A percentile compares a stretch with the other conserved stretches of the same genome.
phyloP scores from a whole-genome alignment of 2,797 vertebrate species.

The Centropyge bicolor region DNA sequence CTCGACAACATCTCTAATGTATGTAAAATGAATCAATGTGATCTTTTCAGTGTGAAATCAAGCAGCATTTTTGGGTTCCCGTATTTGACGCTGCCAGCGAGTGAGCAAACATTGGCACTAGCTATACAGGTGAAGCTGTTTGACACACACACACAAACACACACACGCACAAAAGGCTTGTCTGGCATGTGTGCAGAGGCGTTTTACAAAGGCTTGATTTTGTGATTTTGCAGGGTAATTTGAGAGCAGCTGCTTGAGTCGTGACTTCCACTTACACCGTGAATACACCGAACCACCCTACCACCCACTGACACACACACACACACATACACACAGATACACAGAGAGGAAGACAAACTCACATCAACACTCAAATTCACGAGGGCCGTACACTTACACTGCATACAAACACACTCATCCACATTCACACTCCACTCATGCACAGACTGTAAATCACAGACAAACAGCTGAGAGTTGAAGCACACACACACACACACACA shows the following conservation, averaged over 20 bases:
- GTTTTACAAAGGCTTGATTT: conserved; percentile 68
- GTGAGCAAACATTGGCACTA: conserved; percentile 33
- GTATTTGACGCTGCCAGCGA: conserved; percentile 23
- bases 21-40: conserved; percentile 12
- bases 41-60: conserved; percentile 27
- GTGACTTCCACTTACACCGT: conserved; percentile 61
- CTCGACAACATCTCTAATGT: background rate
- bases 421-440: background rate
- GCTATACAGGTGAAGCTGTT: conserved; percentile 49
- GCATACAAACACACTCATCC: conserved; percentile 22
- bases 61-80: conserved; percentile 10
- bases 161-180: conserved; percentile 2
- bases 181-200: conserved; percentile 45
- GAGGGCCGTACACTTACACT: background rate
- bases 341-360: background rate
- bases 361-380: background rate
- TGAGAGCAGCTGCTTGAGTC: conserved; percentile 75
- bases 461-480: background rate
- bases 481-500: background rate
- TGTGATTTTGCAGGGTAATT: conserved; percentile 66
- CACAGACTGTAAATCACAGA: background rate
- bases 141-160: background rate
- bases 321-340: conserved; percentile 8
- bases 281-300: conserved; percentile 45
- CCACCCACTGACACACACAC: conserved; percentile 29